Base-by-base conservation (phyloP, 2,113 vertebrate species). In the Acinonyx jubatus region DNA sequence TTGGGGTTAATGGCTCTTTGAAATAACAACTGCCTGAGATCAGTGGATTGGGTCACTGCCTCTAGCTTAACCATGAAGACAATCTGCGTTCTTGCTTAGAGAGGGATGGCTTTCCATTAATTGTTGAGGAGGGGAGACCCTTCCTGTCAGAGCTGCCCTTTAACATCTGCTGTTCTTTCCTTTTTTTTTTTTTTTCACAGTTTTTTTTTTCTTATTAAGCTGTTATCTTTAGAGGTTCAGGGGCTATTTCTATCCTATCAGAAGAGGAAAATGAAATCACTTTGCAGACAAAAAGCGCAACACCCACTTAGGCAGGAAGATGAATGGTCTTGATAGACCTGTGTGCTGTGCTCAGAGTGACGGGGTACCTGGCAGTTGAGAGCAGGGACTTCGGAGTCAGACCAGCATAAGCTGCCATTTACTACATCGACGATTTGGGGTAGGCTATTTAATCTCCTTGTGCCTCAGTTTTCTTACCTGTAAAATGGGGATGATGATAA, bases 351-450 rank as follows among this genome's bases (percentile, higher is more conserved):
- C 48, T 80, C 36, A 3, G 8, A 33, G 2, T 48, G 25, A 16
- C 52, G 19, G 65, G 1, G 2, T 2, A 5, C 13, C 0, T 14
- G 38, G n/a, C 15, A 4, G 0, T 1, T 29, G 45, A 45, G n/a
- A 45, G 21, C 15, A 50, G n/a, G 13, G 45, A 10, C 21, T 45
- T 48, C 10, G 36, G 23, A 57, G 21, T 41, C 50, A 65, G 63
- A 48, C 12, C 10, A 48, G 36, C 6, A 15, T 38, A 5, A 25
- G n/a, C 23, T 19, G 7, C 61, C 5, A 5, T 50, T 61, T 15
- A 76, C 4, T 23, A 3, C 13, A 14, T 29, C 5, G 14, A 4
- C 31, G 63, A 5, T 12, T 86, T 91, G 69, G 68, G 25, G 19
- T 11, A 94, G 57, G 7, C 48, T 65, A 66, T 41, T 65, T 81